These are phyloP conservation scores for Ciconia stormi DNA, from an alignment of 2,113 vertebrate genomes.

Conservation along the genomic window DNA sequence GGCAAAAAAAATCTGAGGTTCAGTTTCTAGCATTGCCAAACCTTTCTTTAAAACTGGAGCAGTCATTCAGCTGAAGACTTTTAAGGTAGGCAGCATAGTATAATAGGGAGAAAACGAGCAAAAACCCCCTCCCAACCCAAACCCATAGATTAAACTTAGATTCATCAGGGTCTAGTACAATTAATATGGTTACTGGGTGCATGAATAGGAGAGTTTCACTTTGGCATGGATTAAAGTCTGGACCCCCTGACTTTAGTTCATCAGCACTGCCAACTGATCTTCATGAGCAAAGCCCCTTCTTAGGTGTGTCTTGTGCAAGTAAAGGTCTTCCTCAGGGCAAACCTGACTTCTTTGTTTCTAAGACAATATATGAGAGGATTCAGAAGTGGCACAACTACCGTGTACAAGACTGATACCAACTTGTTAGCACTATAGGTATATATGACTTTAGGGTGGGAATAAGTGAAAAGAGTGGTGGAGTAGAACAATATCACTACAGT, in stretches of 20 bases:
- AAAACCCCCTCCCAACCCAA: neutral
- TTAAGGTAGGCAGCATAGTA: neutral
- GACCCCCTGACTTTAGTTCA: neutral
- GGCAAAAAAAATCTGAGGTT: neutral
- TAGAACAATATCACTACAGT: constrained; percentile 66
- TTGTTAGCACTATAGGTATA: constrained; percentile 69
- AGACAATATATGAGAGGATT: constrained; percentile 76
- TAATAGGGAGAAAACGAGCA: neutral
- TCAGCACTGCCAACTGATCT: neutral
- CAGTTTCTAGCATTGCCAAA: neutral
- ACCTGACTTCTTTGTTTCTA: constrained; percentile 72
- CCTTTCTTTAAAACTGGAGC: neutral
- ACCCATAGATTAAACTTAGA: neutral
- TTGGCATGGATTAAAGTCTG: neutral
- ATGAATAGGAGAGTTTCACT: neutral
- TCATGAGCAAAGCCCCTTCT: neutral
- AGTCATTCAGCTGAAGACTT: neutral
- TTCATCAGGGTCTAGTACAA: neutral
- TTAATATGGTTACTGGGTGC: neutral
- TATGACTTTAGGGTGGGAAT: constrained; percentile 63
- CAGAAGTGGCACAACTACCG: constrained; percentile 59
- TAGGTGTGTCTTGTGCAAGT: neutral
- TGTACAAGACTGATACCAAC: constrained; percentile 69
- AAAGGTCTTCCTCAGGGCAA: constrained; percentile 49
- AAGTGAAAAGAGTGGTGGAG: constrained; percentile 73